Percentiles rank a stretch among this genome's conserved stretches.
phyloP scores from a whole-genome alignment of 2,888 invertebrate species.

The Muscina levida region DNA sequence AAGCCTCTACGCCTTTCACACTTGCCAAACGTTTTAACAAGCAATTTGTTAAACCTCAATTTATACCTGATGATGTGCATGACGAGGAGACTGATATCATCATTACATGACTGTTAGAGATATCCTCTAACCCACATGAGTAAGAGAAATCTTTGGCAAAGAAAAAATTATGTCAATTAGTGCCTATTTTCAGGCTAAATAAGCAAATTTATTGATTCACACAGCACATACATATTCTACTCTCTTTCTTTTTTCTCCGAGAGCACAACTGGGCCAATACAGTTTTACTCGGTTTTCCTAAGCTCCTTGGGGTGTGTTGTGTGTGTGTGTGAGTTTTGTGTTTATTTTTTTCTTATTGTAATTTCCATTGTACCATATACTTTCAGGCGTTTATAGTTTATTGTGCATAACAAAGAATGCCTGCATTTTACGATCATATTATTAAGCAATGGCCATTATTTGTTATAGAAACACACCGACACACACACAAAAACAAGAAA shows the following conservation, averaged over 20 bases:
- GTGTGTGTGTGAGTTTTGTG: neutral
- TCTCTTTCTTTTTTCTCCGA: too few species aligned
- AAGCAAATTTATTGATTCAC: slow-evolving; percentile 63
- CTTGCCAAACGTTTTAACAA: neutral
- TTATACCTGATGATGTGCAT: slow-evolving; percentile 3
- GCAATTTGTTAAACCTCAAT: neutral
- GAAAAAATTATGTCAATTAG: slow-evolving; percentile 54
- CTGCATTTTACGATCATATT: slow-evolving; percentile 52
- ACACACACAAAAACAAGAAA: neutral
- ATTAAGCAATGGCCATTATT: slow-evolving; percentile 43
- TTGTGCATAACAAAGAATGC: slow-evolving; percentile 21
- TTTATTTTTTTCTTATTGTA: slow-evolving; percentile 23
- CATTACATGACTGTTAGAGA: neutral
- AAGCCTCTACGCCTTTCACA: neutral
- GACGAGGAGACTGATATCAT: neutral
- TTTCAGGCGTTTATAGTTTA: slow-evolving; percentile 56
- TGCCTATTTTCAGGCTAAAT: slow-evolving; percentile 59
- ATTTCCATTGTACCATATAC: too few species aligned
- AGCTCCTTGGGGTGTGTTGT: neutral
- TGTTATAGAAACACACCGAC: neutral
- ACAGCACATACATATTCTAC: too few species aligned
- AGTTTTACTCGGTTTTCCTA: neutral
- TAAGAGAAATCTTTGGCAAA: neutral
- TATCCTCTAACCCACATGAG: slow-evolving; percentile 1
- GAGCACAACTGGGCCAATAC: neutral